Evolutionary conservation across 2,113 vertebrate genomes (phyloP).

Genomic region (Tachysurus vachellii): DNA sequence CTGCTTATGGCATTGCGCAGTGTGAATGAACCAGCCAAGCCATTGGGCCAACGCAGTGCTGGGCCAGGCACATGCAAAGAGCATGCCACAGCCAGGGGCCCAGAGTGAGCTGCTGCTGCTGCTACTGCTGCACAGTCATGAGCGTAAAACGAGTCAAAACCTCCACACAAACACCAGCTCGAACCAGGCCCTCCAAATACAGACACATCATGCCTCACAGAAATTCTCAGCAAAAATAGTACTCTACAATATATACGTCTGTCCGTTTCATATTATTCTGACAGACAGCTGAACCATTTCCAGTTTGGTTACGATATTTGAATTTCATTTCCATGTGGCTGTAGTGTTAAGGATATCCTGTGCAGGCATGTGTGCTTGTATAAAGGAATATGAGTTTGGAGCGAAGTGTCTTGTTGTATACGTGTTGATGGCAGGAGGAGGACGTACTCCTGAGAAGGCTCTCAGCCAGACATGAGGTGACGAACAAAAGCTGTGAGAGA

Average conservation of each 20-base stretch:
- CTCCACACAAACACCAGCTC: conserved; percentile 60
- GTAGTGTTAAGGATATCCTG: background rate
- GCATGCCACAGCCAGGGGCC: conserved; percentile 69
- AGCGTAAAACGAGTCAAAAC: conserved; percentile 59
- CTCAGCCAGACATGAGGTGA: conserved; percentile 77
- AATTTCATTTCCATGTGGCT: background rate
- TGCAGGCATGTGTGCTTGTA: conserved; percentile 22
- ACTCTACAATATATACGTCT: background rate
- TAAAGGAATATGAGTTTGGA: conserved; percentile 57
- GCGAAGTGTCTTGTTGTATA: conserved; percentile 59
- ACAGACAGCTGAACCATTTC: background rate
- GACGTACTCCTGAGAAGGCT: conserved; percentile 65
- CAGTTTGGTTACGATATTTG: background rate
- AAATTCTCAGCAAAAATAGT: background rate
- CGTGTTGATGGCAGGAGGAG: conserved; percentile 40
- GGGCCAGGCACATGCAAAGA: conserved; percentile 65
- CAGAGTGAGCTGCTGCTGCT: conserved; percentile 64
- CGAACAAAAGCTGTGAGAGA: conserved; percentile 74
- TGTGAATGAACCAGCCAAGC: conserved; percentile 51
- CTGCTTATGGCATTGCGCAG: conserved; percentile 45
- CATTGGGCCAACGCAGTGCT: conserved; percentile 40
- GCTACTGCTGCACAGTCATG: conserved; percentile 16
- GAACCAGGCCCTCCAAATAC: conserved; percentile 62
- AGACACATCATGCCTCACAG: conserved; percentile 11
- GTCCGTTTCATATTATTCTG: background rate